These are phyloP conservation scores for Xenopus petersii DNA, from an alignment of 2,797 vertebrate genomes.

Conservation along the genomic window DNA sequence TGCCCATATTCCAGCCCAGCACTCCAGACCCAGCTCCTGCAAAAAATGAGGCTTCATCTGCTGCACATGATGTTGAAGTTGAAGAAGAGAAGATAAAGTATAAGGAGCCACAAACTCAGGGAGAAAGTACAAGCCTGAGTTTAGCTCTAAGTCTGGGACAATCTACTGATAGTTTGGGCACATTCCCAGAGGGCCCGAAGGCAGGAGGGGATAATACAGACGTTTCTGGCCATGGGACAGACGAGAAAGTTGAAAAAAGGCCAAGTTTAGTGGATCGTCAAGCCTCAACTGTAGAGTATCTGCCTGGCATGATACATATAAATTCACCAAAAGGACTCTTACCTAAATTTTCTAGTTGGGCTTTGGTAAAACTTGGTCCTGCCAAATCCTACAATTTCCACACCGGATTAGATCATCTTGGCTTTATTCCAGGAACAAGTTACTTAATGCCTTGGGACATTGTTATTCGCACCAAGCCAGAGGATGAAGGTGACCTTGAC, in stretches of 20 bases:
- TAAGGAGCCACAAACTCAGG: constrained; percentile 87
- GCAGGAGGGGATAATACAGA: constrained; percentile 79
- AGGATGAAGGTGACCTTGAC: constrained; percentile 85
- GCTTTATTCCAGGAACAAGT: constrained; percentile 90
- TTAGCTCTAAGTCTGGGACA: constrained; percentile 93
- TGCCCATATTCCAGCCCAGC: constrained; percentile 93
- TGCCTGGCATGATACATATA: constrained; percentile 94
- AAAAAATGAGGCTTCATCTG: constrained; percentile 71
- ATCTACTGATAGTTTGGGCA: constrained; percentile 89
- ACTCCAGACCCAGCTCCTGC: constrained; percentile 89
- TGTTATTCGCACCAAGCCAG: constrained; percentile 85
- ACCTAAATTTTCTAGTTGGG: constrained; percentile 97
- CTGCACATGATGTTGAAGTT: constrained; percentile 71
- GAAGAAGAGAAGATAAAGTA: constrained; percentile 78
- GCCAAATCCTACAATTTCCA: constrained; percentile 95
- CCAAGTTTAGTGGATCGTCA: constrained; percentile 90
- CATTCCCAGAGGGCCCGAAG: constrained; percentile 72
- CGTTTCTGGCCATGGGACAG: constrained; percentile 68
- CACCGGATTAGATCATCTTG: constrained; percentile 89
- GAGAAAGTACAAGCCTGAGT: constrained; percentile 88
- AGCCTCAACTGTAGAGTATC: constrained; percentile 94
- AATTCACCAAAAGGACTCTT: constrained; percentile 91
- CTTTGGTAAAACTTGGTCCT: constrained; percentile 89
- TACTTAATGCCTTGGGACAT: constrained; percentile 97
- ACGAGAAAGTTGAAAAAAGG: constrained; percentile 79